phyloP scores from a whole-genome alignment of 2,113 vertebrate genomes.

The Petromus typicus region DNA sequence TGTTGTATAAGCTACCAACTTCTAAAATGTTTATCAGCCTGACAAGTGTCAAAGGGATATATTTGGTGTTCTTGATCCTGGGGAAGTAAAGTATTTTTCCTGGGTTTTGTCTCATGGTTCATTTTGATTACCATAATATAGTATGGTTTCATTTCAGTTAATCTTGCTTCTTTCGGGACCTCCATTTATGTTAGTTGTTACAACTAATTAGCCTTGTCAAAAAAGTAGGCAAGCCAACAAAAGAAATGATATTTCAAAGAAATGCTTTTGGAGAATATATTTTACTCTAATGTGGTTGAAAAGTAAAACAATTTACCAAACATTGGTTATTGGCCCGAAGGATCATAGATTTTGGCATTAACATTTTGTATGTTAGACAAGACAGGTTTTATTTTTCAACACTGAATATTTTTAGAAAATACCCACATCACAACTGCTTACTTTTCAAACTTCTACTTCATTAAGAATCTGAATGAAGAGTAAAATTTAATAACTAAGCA shows the following conservation, averaged over 20 bases:
- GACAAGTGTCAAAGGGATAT: neutral
- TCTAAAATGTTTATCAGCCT: constrained; percentile 13
- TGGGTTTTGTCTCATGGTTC: constrained; percentile 19
- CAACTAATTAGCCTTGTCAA: neutral
- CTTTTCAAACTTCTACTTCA: neutral
- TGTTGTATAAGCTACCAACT: neutral
- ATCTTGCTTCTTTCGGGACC: neutral
- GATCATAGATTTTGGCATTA: neutral
- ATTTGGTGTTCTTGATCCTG: neutral
- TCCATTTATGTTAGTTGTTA: constrained; percentile 38
- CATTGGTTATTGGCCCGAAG: neutral
- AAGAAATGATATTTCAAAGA: constrained; percentile 27
- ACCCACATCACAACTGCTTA: neutral
- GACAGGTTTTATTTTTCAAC: constrained; percentile 26
- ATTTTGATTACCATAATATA: constrained; percentile 5
- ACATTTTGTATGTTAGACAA: neutral
- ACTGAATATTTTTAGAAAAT: constrained; percentile 1
- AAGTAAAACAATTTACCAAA: constrained; percentile 1
- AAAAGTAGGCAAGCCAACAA: constrained; percentile 11
- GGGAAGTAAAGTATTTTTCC: neutral
- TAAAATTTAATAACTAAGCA: neutral
- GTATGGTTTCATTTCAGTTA: constrained; percentile 33
- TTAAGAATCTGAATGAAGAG: neutral
- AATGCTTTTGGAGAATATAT: neutral
- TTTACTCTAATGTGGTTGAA: constrained; percentile 27